Base-by-base conservation (phyloP, 2,888 invertebrate genomes). In the Gryllus longicercus region DNA sequence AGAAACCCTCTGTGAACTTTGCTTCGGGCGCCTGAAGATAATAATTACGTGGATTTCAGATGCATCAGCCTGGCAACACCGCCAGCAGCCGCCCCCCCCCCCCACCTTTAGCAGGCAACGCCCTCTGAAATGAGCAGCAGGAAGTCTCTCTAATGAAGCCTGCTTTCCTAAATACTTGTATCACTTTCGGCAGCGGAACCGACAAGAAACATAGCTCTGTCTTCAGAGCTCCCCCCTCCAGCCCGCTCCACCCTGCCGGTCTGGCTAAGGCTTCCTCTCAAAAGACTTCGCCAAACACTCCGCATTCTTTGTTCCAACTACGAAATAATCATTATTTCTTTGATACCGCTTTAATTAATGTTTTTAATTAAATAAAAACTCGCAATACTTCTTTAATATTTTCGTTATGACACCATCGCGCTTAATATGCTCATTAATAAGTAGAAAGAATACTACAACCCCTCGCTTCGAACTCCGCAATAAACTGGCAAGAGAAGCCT, bases 361-460 rank as follows among this genome's bases (percentile, higher is more conserved):
- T n/a, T 63, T 38, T 63, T 63, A 63, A 63, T 63, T 63, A 63
- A 63, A 63, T 63, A 63, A 63, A 63, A 63, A 63, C 63, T 63
- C 63, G 63, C 16, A 63, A n/a, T n/a, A n/a, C 63, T 63, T n/a
- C 63, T 14, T 63, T 63, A 63, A 63, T 63, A 63, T 63, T 63
- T 63, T 63, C 11, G 63, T 63, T 63, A 63, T 16, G 63, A 63
- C 63, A 8, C n/a, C 16, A n/a, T 38, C 14, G 63, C 16, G 63
- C n/a, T 63, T 63, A 63, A 14, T 63, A 63, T n/a, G 16, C 16
- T n/a, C 63, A n/a, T 63, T 63, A 63, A 63, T 63, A 63, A 63
- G 63, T 63, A 5, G 63, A n/a, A 63, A 63, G 11, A 63, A 63
- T 63, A 63, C 38, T 38, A 38, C 38, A 38, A 38, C 38, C 38